Percentiles rank a stretch among this genome's conserved stretches.
These are phyloP conservation scores for Synaphobranchus kaupii DNA, from an alignment of 2,797 vertebrate genomes.

Conservation along the genomic window DNA sequence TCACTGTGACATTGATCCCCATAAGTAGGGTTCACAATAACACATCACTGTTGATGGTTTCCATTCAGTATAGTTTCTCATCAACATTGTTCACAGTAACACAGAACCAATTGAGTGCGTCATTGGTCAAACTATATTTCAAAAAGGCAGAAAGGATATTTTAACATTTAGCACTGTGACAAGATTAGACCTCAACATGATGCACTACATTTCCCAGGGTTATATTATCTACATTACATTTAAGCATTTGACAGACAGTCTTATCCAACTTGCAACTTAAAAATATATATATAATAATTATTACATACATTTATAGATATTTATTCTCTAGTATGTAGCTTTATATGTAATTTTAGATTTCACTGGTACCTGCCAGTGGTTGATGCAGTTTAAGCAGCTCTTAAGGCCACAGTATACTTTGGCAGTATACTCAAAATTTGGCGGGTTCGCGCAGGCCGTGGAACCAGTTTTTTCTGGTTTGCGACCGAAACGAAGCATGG, in stretches of 20 bases:
- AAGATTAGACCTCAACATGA: neutral
- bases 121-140: neutral
- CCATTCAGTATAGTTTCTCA: neutral
- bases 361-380: neutral
- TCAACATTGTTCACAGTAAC: neutral
- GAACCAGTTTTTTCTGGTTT: too few relatives aligned
- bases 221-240: neutral
- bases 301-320: too few relatives aligned
- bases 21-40: neutral
- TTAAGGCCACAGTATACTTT: too few relatives aligned
- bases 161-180: neutral
- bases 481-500: too few relatives aligned
- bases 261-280: neutral
- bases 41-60: neutral
- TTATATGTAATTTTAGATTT: neutral
- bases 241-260: neutral
- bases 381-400: neutral
- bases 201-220: neutral
- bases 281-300: too few relatives aligned
- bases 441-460: too few relatives aligned
- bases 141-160: neutral
- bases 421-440: too few relatives aligned
- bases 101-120: neutral
- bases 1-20: neutral
- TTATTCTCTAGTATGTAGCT: neutral